phyloP scores from a whole-genome alignment of 2,113 vertebrate genomes.

The Morone chrysops region DNA sequence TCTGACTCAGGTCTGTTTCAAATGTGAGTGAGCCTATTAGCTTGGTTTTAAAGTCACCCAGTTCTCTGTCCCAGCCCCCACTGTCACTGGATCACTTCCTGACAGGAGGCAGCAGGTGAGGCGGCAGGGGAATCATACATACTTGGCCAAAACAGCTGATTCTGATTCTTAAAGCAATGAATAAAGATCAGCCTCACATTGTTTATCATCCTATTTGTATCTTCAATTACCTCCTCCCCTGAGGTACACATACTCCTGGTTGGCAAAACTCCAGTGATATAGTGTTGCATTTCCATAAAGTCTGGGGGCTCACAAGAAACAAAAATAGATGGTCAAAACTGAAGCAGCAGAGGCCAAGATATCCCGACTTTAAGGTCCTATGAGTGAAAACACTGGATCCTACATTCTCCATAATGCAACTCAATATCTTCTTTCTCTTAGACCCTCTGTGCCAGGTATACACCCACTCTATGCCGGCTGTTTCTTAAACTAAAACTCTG shows the following conservation, averaged over 20 bases:
- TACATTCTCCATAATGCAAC: slow-evolving; percentile 14
- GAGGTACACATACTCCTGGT: too few relatives aligned
- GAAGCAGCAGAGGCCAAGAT: background rate
- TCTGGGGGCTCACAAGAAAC: background rate
- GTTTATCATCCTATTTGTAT: too few relatives aligned
- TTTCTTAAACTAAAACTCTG: too few relatives aligned
- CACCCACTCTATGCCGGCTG: background rate
- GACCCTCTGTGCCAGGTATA: background rate
- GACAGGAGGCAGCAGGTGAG: background rate
- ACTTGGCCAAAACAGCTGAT: too few relatives aligned
- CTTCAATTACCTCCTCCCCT: too few relatives aligned
- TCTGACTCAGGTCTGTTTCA: background rate
- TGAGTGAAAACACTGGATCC: background rate
- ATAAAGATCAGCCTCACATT: too few relatives aligned
- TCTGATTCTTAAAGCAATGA: too few relatives aligned
- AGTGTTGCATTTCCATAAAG: background rate
- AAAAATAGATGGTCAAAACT: background rate
- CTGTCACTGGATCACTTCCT: background rate
- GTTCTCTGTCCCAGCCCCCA: background rate
- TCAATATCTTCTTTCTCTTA: background rate
- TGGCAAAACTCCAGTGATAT: background rate
- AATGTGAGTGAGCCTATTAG: background rate
- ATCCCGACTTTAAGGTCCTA: too few relatives aligned
- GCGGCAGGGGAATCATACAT: too few relatives aligned
- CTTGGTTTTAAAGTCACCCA: background rate